Evolutionary conservation across 2,888 invertebrate species (phyloP).

Genomic region (Spodoptera littoralis): DNA sequence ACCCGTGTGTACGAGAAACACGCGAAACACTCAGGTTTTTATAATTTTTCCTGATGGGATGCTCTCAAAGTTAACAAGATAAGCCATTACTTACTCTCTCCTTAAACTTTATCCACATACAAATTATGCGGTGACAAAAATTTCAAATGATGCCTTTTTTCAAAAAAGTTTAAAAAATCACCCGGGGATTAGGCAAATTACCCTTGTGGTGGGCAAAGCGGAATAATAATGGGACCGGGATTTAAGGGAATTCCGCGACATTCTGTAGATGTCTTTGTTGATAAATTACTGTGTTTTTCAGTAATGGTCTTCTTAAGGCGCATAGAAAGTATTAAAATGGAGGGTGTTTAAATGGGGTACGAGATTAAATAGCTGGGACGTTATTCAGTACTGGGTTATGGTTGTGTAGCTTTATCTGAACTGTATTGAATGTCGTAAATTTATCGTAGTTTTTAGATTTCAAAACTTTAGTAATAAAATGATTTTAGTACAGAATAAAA

Average conservation of each 20-base stretch:
- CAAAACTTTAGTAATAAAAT: no score
- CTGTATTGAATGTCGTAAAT: no score
- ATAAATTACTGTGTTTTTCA: conserved; percentile 84
- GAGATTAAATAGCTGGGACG: conserved; percentile 15
- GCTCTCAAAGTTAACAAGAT: no score
- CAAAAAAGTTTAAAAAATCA: conserved; percentile 44
- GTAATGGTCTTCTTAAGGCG: conserved; percentile 75
- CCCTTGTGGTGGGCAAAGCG: conserved; percentile 74
- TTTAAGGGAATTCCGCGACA: conserved; percentile 74
- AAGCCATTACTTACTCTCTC: no score
- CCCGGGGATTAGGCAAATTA: conserved; percentile 78
- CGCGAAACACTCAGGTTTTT: no score
- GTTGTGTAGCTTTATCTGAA: not conserved
- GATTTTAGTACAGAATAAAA: no score
- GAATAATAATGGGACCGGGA: conserved; percentile 81
- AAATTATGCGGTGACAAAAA: conserved; percentile 24
- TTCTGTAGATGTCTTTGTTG: conserved; percentile 77
- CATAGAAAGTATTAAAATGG: conserved; percentile 60
- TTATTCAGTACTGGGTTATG: conserved; percentile 35
- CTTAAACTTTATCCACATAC: conserved; percentile 6
- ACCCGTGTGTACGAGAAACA: no score
- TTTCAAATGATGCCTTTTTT: conserved; percentile 17
- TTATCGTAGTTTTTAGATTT: no score
- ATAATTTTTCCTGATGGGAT: no score
- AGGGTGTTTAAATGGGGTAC: conserved; percentile 24